A percentile compares a stretch with the other conserved stretches of the same genome.
These are phyloP conservation scores for Vireo altiloquus DNA, from an alignment of 2,113 vertebrate species.

Conservation along the genomic window DNA sequence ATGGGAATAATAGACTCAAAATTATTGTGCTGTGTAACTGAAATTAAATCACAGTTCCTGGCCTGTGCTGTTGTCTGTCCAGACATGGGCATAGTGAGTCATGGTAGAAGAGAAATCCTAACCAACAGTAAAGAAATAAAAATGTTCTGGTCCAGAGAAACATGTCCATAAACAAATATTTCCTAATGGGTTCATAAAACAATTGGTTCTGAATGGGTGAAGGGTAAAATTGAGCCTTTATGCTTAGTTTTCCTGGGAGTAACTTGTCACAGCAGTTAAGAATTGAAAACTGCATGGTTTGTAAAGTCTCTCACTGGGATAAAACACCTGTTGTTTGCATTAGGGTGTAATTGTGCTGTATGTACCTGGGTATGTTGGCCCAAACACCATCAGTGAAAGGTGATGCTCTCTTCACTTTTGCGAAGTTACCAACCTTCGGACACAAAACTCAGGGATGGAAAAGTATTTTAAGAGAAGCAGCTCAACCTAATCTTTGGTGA, in stretches of 20 bases:
- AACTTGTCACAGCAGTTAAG: background rate
- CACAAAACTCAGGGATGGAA: background rate
- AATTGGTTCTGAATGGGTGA: constrained; percentile 28
- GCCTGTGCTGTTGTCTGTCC: background rate
- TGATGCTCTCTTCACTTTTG: background rate
- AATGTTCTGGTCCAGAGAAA: background rate
- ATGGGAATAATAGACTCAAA: background rate
- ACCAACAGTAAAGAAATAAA: background rate
- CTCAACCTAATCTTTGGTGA: background rate
- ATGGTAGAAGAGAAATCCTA: background rate
- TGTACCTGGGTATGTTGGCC: background rate
- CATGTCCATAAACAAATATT: background rate
- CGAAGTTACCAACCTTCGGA: background rate
- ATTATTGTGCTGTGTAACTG: background rate
- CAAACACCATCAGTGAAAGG: background rate
- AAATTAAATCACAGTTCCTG: background rate
- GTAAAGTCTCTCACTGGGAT: background rate
- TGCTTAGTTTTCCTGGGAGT: constrained; percentile 15
- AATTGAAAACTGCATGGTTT: background rate
- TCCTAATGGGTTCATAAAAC: background rate
- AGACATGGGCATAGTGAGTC: background rate
- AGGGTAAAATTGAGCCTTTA: constrained; percentile 35
- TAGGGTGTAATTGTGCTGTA: background rate
- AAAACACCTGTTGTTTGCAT: background rate
- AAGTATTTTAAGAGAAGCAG: background rate